Conservation (phyloP, 2,113 vertebrate species). For the Cathartes aura region DNA sequence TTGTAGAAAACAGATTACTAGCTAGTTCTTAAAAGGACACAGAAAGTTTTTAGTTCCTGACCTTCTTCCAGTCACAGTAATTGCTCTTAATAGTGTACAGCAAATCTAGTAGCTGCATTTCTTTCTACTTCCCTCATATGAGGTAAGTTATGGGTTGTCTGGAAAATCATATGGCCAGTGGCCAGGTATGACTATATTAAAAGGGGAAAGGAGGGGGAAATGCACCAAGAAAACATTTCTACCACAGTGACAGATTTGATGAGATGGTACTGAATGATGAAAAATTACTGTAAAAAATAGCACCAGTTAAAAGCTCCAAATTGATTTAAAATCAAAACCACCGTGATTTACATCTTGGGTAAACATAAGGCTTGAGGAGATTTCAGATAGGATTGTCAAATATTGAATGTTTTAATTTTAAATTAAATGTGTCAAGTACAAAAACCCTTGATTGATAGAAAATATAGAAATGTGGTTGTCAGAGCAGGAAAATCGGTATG, state of each 20-base stretch:
- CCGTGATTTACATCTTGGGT: neutral
- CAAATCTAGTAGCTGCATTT: neutral
- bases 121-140: neutral
- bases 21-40: neutral
- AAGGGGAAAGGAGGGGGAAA: neutral
- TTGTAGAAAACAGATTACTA: neutral
- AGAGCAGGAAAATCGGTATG: neutral
- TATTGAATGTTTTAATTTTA: neutral
- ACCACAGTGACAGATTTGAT: neutral
- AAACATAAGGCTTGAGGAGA: neutral
- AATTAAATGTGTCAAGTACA: neutral
- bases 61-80: neutral
- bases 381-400: neutral
- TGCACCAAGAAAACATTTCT: neutral
- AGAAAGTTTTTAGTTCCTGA: neutral
- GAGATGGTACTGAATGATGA: neutral
- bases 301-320: neutral
- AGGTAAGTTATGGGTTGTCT: neutral
- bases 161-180: neutral
- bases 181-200: neutral
- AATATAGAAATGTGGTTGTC: neutral
- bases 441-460: neutral
- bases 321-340: conserved; percentile 3
- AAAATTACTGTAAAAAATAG: neutral
- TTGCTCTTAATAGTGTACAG: neutral